Percentiles rank a stretch among this genome's conserved stretches.
Conservation (phyloP, 2,888 invertebrate genomes). For the Himalopsyche kuldschensis region DNA sequence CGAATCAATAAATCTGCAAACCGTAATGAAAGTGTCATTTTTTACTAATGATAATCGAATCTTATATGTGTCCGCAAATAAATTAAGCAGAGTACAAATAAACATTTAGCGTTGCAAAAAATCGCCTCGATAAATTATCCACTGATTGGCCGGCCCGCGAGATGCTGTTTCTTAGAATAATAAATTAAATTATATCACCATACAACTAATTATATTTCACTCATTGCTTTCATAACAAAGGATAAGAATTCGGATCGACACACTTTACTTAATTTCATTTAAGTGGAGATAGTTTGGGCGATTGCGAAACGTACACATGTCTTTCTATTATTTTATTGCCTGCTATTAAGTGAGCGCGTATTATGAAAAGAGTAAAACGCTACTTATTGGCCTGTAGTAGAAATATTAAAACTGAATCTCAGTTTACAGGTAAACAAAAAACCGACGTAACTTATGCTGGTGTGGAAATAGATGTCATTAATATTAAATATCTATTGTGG, state of each 20-base stretch:
- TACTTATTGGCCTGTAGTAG: too few relatives aligned
- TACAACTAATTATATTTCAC: background rate
- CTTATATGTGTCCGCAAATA: background rate
- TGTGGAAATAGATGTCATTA: too few relatives aligned
- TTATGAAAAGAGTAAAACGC: background rate
- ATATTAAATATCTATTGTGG: too few relatives aligned
- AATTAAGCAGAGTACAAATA: background rate
- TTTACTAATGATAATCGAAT: background rate
- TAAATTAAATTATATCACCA: conserved; percentile 1
- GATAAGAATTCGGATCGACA: background rate
- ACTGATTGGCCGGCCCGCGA: background rate
- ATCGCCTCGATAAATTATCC: background rate
- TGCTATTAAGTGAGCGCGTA: background rate
- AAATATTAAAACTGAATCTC: too few relatives aligned
- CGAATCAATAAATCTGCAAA: background rate
- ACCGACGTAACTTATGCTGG: too few relatives aligned
- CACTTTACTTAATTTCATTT: background rate
- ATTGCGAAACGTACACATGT: background rate
- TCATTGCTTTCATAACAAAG: conserved; percentile 2
- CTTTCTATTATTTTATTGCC: background rate
- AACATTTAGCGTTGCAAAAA: background rate
- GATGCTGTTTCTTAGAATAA: background rate
- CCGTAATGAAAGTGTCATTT: background rate
- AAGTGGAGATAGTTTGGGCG: background rate
- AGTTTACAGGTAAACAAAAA: too few relatives aligned